These are phyloP conservation scores for Python bivittatus DNA, from an alignment of 2,113 vertebrate genomes.

Conservation along the genomic window DNA sequence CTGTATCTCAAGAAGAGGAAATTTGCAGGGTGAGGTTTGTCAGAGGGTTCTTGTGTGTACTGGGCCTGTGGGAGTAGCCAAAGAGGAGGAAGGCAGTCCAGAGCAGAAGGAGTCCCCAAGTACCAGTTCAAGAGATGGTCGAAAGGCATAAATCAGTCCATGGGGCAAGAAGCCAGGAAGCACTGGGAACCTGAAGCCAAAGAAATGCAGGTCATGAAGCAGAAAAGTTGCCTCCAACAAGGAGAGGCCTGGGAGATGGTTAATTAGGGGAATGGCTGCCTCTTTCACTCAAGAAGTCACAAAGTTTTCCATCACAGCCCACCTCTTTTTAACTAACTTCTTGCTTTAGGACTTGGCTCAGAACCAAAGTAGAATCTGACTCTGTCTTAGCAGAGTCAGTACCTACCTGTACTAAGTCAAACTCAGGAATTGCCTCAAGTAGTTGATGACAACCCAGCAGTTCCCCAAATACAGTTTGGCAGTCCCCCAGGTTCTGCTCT, in stretches of 20 bases:
- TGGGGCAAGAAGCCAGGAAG: background rate
- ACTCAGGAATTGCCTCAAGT: background rate
- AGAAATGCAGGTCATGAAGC: background rate
- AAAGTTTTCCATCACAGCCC: background rate
- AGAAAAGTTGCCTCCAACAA: background rate
- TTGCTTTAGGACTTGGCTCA: background rate
- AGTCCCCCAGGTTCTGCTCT: no score
- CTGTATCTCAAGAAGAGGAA: background rate
- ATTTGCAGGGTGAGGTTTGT: background rate
- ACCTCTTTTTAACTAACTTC: background rate
- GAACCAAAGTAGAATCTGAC: background rate
- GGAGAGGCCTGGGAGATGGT: background rate
- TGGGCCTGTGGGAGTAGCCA: background rate
- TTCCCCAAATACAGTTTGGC: no score
- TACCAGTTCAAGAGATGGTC: background rate
- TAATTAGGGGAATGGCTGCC: background rate
- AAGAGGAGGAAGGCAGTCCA: background rate
- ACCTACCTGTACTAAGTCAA: background rate
- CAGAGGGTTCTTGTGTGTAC: background rate
- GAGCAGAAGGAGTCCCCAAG: background rate
- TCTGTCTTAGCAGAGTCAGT: background rate
- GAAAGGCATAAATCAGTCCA: background rate
- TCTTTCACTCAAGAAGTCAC: background rate
- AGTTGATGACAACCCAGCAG: no score
- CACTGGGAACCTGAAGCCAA: background rate